A percentile compares a stretch with the other conserved stretches of the same genome.
Evolutionary conservation across 2,797 vertebrate genomes (phyloP).

Genomic region (Euphonia xanthogaster): DNA sequence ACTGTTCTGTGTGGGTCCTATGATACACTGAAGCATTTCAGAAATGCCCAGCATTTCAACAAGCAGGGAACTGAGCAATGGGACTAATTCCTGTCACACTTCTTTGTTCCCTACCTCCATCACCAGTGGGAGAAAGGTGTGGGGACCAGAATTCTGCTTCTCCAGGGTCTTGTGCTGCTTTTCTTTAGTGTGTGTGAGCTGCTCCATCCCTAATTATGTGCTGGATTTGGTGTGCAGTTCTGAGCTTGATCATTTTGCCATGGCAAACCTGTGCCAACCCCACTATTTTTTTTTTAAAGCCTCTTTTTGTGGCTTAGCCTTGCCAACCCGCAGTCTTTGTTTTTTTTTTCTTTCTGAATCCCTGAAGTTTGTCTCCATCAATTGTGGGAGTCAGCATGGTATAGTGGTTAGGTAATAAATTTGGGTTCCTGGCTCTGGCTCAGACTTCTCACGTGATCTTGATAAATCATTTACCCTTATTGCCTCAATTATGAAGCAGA

Average conservation of each 20-base stretch:
- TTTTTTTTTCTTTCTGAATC: not conserved
- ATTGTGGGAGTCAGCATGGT: not conserved
- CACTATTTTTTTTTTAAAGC: not conserved
- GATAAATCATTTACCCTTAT: constrained; percentile 42
- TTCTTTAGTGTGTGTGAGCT: rapidly evolving
- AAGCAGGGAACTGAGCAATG: not conserved
- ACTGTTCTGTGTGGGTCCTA: not conserved
- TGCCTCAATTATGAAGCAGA: constrained; percentile 40
- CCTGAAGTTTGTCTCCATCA: not conserved
- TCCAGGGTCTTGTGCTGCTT: not conserved
- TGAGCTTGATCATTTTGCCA: not conserved
- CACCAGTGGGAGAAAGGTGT: not conserved
- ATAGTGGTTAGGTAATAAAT: constrained; percentile 26
- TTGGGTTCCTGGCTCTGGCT: constrained; percentile 8
- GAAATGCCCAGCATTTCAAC: not conserved
- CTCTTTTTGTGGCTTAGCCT: not conserved
- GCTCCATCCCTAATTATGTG: not conserved
- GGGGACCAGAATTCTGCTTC: not conserved
- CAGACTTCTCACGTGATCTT: not conserved
- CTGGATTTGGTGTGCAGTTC: not conserved
- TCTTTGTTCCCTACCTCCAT: not conserved
- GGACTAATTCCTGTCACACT: not conserved
- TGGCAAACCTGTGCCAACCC: not conserved
- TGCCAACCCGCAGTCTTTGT: not conserved
- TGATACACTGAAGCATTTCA: not conserved